phyloP scores from a whole-genome alignment of 2,113 vertebrate species.

The Irena cyanogastra region DNA sequence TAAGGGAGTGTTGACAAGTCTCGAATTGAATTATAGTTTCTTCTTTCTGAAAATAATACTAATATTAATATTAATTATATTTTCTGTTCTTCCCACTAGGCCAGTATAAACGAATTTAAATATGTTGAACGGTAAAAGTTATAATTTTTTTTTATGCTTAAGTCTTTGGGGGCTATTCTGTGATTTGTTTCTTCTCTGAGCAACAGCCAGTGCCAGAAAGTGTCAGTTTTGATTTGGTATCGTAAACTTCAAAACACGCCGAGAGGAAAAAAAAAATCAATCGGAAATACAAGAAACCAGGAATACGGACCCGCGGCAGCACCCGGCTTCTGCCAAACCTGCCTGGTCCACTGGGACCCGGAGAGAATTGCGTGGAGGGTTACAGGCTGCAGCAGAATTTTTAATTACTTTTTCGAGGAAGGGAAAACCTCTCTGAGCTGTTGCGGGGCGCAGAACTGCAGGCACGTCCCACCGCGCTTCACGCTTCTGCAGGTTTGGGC shows the following conservation, averaged over 20 bases:
- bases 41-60: conserved; percentile 58
- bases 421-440: not conserved
- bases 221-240: conserved; percentile 37
- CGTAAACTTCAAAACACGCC: conserved; percentile 19
- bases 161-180: not conserved
- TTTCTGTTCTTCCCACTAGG: conserved; percentile 70
- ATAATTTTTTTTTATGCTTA: conserved; percentile 49
- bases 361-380: not conserved
- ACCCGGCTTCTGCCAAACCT: not conserved
- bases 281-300: not conserved
- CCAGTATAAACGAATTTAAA: conserved; percentile 72
- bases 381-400: not conserved
- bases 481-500: not conserved
- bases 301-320: conserved; percentile 25
- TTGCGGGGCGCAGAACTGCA: not conserved
- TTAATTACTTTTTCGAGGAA: not conserved
- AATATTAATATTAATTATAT: conserved; percentile 58
- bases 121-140: conserved; percentile 30
- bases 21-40: conserved; percentile 56
- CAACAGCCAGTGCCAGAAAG: conserved; percentile 26
- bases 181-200: not conserved
- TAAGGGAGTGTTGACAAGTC: conserved; percentile 43
- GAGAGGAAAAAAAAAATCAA: not conserved
- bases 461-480: not conserved
- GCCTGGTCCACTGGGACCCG: not conserved